These are phyloP conservation scores for Rutpela maculata DNA, from an alignment of 2,888 invertebrate species.

Conservation along the genomic window DNA sequence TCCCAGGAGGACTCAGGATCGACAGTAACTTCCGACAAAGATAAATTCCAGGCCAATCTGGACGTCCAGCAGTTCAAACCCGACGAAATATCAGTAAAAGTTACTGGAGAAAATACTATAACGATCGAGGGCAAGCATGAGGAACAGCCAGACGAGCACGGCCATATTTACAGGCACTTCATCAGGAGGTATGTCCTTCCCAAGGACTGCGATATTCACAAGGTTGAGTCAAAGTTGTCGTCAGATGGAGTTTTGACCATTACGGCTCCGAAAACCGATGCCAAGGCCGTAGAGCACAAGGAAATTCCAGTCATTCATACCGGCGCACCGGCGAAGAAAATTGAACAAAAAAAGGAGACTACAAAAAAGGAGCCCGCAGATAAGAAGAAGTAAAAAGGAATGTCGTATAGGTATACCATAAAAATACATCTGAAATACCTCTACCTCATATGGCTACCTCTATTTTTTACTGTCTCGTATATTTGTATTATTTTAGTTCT, in stretches of 20 bases:
- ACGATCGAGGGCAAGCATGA: slow-evolving; percentile 88
- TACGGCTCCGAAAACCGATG: slow-evolving; percentile 76
- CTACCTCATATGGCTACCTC: not conserved
- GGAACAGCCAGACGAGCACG: slow-evolving; percentile 84
- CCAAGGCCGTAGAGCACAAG: slow-evolving; percentile 26
- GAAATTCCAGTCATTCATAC: slow-evolving; percentile 31
- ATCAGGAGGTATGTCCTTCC: slow-evolving; percentile 84
- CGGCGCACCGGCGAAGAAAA: slow-evolving; percentile 21
- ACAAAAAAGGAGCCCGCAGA: not conserved
- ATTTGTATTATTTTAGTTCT: not conserved
- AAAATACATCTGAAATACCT: not conserved
- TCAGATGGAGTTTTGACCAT: slow-evolving; percentile 84
- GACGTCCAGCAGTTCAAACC: slow-evolving; percentile 40
- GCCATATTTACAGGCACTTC: slow-evolving; percentile 86
- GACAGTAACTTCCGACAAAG: slow-evolving; percentile 37
- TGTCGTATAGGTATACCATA: not conserved
- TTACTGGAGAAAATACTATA: slow-evolving; percentile 77
- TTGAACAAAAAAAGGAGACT: slow-evolving; percentile 14
- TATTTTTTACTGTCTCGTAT: not conserved
- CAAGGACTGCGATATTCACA: slow-evolving; percentile 82
- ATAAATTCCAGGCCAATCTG: slow-evolving; percentile 39
- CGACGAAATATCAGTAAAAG: slow-evolving; percentile 36
- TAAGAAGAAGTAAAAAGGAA: not conserved
- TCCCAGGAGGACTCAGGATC: slow-evolving; percentile 49
- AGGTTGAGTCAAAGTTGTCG: slow-evolving; percentile 85